A percentile compares a stretch with the other conserved stretches of the same genome.
phyloP scores from a whole-genome alignment of 2,113 vertebrate species.

The Atrichornis clamosus region DNA sequence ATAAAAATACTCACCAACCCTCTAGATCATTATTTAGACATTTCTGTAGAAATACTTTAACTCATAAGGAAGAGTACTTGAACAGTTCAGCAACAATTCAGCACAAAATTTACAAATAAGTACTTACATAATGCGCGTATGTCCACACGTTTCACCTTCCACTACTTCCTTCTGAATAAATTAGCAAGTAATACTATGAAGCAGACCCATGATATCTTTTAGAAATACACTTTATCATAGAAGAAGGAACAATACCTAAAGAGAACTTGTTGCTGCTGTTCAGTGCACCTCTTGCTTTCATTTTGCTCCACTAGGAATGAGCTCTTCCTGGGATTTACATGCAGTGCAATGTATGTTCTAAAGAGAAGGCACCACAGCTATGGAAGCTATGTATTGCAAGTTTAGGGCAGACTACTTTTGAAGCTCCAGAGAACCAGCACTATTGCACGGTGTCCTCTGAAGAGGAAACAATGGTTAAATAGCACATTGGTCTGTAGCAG shows the following conservation, averaged over 20 bases:
- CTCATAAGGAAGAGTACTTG: neutral
- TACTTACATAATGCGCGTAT: neutral
- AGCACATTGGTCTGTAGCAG: slow-evolving; percentile 37
- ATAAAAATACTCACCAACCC: neutral
- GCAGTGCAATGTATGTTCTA: neutral
- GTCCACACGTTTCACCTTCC: neutral
- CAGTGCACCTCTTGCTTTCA: neutral
- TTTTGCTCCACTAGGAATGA: neutral
- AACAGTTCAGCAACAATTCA: neutral
- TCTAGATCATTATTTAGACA: neutral
- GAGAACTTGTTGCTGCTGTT: neutral
- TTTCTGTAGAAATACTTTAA: neutral
- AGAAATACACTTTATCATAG: neutral
- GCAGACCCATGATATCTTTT: neutral
- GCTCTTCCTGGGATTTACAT: neutral
- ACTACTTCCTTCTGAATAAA: neutral
- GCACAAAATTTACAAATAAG: neutral
- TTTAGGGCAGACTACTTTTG: neutral
- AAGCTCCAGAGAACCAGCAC: neutral
- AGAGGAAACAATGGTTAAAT: slow-evolving; percentile 57
- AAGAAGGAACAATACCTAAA: neutral
- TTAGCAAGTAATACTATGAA: neutral
- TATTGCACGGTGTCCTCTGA: neutral
- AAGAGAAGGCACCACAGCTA: neutral
- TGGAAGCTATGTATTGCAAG: neutral